Percentiles rank a stretch among this genome's conserved stretches.
These are phyloP conservation scores for Orgyia antiqua DNA, from an alignment of 2,888 invertebrate species.

Conservation along the genomic window DNA sequence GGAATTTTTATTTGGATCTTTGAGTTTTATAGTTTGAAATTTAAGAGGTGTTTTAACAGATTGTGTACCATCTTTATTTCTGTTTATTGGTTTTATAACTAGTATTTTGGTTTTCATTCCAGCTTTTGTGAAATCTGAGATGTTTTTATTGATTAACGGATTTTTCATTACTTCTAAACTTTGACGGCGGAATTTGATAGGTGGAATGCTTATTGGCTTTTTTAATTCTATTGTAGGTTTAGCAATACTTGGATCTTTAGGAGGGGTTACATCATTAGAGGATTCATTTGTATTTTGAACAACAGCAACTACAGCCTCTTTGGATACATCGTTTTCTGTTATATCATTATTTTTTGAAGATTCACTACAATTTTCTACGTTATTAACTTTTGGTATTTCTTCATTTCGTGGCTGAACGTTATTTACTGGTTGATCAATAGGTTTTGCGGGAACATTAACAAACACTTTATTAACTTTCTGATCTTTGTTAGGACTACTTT, in stretches of 20 bases:
- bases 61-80: conserved; percentile 50
- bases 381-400: conserved; percentile 7
- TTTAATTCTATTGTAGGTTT: conserved; percentile 21
- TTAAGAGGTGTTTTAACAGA: conserved; percentile 47
- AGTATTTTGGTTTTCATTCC: conserved; percentile 71
- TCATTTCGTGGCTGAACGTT: conserved; percentile 11
- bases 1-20: conserved; percentile 50
- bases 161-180: conserved; percentile 64
- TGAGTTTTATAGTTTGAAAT: conserved; percentile 84
- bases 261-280: neutral
- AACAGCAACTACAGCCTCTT: conserved; percentile 11
- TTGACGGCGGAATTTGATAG: conserved; percentile 57
- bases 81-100: conserved; percentile 65
- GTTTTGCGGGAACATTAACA: conserved; percentile 13
- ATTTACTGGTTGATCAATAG: conserved; percentile 4
- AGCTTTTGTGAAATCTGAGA: conserved; percentile 59
- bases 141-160: conserved; percentile 64
- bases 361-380: conserved; percentile 4
- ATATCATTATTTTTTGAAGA: neutral
- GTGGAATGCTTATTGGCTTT: conserved; percentile 42
- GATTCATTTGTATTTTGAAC: conserved; percentile 5
- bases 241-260: conserved; percentile 16
- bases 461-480: conserved; percentile 14
- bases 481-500: conserved; percentile 87
- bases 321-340: conserved; percentile 4